A percentile compares a stretch with the other conserved stretches of the same genome.
phyloP scores from a whole-genome alignment of 1,140 invertebrate genomes.

The Caenorhabditis remanei region DNA sequence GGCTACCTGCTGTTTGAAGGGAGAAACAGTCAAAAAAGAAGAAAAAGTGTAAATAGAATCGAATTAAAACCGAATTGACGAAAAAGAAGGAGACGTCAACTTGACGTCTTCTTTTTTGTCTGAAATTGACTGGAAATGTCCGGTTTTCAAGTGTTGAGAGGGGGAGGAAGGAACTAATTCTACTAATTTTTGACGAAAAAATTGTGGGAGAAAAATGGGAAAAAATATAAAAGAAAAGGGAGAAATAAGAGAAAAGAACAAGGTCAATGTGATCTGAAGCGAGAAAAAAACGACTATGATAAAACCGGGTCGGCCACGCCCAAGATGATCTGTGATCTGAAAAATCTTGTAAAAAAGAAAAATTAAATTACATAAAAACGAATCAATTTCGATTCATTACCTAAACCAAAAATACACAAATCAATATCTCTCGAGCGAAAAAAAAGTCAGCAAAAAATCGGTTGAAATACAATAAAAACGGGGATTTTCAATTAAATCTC shows the following conservation, averaged over 20 bases:
- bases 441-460: not conserved
- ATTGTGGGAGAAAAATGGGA: not conserved
- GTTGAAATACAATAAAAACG: not conserved
- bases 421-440: not conserved
- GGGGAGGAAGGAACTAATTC: not conserved
- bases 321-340: too few species aligned
- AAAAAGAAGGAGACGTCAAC: not conserved
- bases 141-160: too few species aligned
- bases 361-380: not conserved
- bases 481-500: not conserved
- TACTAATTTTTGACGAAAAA: too few species aligned
- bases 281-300: too few species aligned
- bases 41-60: slow-evolving; percentile 28
- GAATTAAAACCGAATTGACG: not conserved
- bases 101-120: not conserved
- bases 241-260: too few species aligned
- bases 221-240: not conserved
- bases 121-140: not conserved
- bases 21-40: too few species aligned
- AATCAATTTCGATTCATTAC: slow-evolving; percentile 46
- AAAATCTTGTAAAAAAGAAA: too few species aligned
- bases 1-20: not conserved
- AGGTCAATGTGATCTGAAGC: too few species aligned
- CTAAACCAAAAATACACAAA: not conserved
- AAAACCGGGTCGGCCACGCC: too few species aligned